These are phyloP conservation scores for Lepidochrysops patricia DNA, from an alignment of 2,888 invertebrate genomes.

Conservation along the genomic window DNA sequence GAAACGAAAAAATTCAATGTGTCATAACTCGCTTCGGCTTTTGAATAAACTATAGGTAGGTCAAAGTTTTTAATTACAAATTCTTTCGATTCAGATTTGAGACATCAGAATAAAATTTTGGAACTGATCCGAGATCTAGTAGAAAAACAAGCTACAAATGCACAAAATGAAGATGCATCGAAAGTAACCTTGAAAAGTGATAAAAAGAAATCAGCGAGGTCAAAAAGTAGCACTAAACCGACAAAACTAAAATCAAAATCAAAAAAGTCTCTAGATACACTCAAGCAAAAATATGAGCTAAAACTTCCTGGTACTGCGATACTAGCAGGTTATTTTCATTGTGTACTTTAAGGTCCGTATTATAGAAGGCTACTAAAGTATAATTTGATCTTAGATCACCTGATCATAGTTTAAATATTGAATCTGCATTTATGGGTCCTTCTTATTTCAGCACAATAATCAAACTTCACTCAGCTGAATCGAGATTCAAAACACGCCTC, in stretches of 20 bases:
- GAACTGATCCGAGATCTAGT: slow-evolving; percentile 38
- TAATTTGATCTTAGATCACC: too few species aligned
- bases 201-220: background rate
- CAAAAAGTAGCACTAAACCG: background rate
- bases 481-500: too few species aligned
- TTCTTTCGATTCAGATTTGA: slow-evolving; percentile 36
- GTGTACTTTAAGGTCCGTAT: background rate
- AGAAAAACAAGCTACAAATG: slow-evolving; percentile 25
- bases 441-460: too few species aligned
- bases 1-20: too few species aligned
- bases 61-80: background rate
- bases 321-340: background rate
- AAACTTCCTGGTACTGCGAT: background rate
- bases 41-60: too few species aligned
- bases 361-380: background rate
- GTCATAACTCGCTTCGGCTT: too few species aligned
- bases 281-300: background rate
- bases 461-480: too few species aligned
- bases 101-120: slow-evolving; percentile 52
- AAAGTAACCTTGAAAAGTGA: background rate
- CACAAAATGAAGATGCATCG: background rate
- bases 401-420: too few species aligned
- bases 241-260: background rate
- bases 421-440: too few species aligned
- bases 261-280: background rate